Percentiles rank a stretch among this genome's conserved stretches.
Evolutionary conservation across 2,888 invertebrate species (phyloP).

Genomic region (Terebella lapidaria): DNA sequence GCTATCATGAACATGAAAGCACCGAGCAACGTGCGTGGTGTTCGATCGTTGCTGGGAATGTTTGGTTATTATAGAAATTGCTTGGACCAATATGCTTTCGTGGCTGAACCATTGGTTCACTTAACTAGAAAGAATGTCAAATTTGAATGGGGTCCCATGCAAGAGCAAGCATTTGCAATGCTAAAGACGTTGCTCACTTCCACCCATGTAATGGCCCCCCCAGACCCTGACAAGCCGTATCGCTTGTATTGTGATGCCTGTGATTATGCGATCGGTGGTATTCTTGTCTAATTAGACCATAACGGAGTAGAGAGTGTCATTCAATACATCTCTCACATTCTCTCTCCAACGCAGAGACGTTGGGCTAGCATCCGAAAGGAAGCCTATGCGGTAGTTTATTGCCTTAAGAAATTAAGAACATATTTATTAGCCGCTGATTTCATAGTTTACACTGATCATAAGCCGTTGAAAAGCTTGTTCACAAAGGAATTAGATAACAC

Average conservation of each 20-base stretch:
- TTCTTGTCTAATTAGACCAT: background rate
- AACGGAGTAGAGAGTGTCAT: background rate
- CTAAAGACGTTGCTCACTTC: background rate
- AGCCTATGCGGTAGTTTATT: constrained; percentile 3
- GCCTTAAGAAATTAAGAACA: background rate
- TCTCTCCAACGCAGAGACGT: background rate
- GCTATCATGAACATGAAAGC: background rate
- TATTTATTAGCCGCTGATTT: constrained; percentile 1
- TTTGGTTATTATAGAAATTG: background rate
- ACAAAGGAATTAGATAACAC: constrained; percentile 3
- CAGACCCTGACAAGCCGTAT: background rate
- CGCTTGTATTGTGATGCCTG: background rate
- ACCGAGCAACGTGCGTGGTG: background rate
- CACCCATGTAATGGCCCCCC: background rate
- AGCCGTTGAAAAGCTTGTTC: background rate
- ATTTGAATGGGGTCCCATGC: background rate
- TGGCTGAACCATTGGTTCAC: background rate
- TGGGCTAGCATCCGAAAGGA: background rate
- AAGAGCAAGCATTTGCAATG: background rate
- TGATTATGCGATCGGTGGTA: background rate
- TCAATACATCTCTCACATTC: constrained; percentile 1
- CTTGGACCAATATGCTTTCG: background rate
- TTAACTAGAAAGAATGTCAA: background rate
- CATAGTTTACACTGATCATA: constrained; percentile 1
- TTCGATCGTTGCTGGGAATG: background rate